Base-by-base conservation (phyloP, 2,113 vertebrate species). In the Propithecus coquereli region DNA sequence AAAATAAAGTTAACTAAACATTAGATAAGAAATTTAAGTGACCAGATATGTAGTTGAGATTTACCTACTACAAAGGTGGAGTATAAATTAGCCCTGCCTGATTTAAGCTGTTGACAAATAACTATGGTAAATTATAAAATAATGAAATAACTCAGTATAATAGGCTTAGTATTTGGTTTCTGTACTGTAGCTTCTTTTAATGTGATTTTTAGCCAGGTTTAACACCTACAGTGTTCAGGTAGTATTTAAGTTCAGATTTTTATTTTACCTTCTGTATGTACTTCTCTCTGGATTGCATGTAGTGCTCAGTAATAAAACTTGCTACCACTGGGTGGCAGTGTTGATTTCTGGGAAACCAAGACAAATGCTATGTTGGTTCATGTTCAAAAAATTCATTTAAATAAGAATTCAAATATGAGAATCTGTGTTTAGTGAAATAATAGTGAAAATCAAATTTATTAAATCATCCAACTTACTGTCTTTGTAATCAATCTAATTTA, bases 281-380 rank as follows among this genome's bases (percentile, higher is more conserved):
- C 61, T 45, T 84, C 65, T 83, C 59, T 82, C 84, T 47, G 37
- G n/a, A 17, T n/a, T 70, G 10, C 23, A 1, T 20, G 13, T 18
- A 6, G 2, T 52, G 9, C 25, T 57, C 73, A 30, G 77, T 61
- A 70, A 40, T 93, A 37, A 90, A 71, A 59, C 32, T 90, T 92
- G 16, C 65, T 84, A 74, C 74, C 77, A 4, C 90, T 96, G 43
- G 94, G 86, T 96, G 95, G 94, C 96, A 94, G 81, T 97, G 47
- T 96, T 94, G 94, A 66, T 45, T 73, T 76, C 76, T 66, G 34
- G 32, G 37, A 77, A 76, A 27, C 25, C 6, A 65, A 30, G 59
- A 87, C 83, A 54, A 93, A 52, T 27, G 34, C 17, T 32, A 1
- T 52, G 32, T 3, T 79, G 25, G 63, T 54, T 43, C 87, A 47